A percentile compares a stretch with the other conserved stretches of the same genome.
Evolutionary conservation across 2,888 invertebrate species (phyloP).

Genomic region (Adineta ricciae): DNA sequence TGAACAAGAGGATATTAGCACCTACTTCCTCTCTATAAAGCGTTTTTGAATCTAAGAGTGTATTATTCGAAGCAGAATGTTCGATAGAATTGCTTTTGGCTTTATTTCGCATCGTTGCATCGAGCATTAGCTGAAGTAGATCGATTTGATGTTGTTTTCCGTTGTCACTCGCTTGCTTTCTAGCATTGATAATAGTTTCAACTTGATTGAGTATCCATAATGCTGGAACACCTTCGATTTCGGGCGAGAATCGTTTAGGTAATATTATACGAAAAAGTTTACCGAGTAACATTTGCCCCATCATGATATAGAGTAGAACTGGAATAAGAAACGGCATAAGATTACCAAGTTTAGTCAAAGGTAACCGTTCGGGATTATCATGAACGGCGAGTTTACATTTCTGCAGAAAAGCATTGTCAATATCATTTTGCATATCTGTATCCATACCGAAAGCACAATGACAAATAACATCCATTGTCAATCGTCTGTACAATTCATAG

Average conservation of each 20-base stretch:
- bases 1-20: neutral
- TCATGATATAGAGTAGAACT: neutral
- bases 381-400: neutral
- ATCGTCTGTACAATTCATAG: neutral
- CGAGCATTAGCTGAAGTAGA: neutral
- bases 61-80: neutral
- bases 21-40: neutral
- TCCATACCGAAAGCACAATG: neutral
- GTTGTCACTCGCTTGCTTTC: neutral
- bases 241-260: neutral
- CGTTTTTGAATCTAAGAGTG: neutral
- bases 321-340: neutral
- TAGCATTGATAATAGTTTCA: conserved; percentile 37
- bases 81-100: neutral
- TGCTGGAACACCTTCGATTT: conserved; percentile 37
- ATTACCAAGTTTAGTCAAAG: neutral
- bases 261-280: neutral
- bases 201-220: conserved; percentile 41
- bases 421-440: neutral
- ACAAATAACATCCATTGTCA: neutral
- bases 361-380: neutral
- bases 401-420: neutral
- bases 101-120: neutral
- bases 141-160: neutral
- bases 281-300: neutral